Conservation (phyloP, 2,888 invertebrate species). For the Limnephilus marmoratus region DNA sequence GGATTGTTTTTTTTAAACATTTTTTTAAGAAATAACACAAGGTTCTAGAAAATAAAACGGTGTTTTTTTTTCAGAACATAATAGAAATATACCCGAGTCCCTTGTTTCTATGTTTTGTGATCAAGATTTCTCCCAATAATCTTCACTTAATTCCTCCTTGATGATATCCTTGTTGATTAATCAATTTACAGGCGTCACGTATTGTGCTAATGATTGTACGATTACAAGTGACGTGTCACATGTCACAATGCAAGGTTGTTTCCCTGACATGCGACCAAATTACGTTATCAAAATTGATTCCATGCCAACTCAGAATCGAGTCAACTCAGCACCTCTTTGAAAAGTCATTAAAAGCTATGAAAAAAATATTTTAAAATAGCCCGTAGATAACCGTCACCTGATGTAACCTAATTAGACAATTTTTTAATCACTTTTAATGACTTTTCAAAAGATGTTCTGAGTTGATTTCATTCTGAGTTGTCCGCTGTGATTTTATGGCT, state of each 20-base stretch:
- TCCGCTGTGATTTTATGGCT: too few relatives aligned
- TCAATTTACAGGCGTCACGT: not conserved
- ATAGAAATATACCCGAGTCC: not conserved
- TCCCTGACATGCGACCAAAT: not conserved
- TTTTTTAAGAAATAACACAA: not conserved
- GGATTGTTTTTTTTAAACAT: not conserved
- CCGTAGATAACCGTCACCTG: too few relatives aligned
- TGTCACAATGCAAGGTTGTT: not conserved
- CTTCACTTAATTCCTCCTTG: not conserved
- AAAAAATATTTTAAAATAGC: too few relatives aligned
- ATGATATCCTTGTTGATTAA: not conserved
- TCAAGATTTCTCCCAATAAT: not conserved
- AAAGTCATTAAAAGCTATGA: too few relatives aligned
- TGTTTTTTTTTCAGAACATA: not conserved
- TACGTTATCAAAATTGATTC: not conserved
- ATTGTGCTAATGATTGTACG: not conserved
- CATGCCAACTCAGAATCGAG: too few relatives aligned
- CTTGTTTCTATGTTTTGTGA: not conserved
- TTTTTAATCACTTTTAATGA: too few relatives aligned
- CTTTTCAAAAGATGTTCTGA: too few relatives aligned
- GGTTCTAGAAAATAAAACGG: not conserved
- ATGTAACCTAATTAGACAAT: too few relatives aligned
- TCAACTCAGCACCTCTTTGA: too few relatives aligned
- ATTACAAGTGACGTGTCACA: not conserved
- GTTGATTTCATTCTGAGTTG: too few relatives aligned